Evolutionary conservation across 2,113 vertebrate species (phyloP).

Genomic region (Poicephalus gulielmi): DNA sequence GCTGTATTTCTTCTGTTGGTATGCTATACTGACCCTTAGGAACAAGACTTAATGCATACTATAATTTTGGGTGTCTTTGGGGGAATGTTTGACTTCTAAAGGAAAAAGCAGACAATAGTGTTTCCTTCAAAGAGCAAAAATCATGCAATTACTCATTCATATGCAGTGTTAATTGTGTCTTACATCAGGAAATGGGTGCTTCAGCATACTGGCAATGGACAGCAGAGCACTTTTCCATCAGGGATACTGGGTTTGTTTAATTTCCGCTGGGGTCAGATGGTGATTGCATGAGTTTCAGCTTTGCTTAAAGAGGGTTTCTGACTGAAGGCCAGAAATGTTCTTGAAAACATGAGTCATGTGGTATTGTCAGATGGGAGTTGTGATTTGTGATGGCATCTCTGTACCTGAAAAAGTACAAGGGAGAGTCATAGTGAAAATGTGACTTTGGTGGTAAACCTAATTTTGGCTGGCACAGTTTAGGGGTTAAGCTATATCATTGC

Average conservation of each 20-base stretch:
- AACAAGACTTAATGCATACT: background rate
- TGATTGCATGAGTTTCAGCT: fast-evolving
- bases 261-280: fast-evolving
- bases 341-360: background rate
- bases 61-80: background rate
- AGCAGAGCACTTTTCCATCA: background rate
- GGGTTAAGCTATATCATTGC: background rate
- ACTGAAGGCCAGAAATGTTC: background rate
- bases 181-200: background rate
- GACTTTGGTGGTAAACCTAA: background rate
- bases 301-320: background rate
- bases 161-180: background rate
- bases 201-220: background rate
- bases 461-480: background rate
- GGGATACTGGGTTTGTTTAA: background rate
- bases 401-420: background rate
- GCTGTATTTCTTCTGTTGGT: background rate
- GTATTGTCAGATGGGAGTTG: background rate
- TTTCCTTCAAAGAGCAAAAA: background rate
- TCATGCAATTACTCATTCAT: background rate
- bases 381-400: background rate
- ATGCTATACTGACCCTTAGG: background rate
- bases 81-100: background rate
- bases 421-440: background rate
- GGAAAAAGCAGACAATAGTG: background rate